Base-by-base conservation (phyloP, 2,888 invertebrate genomes). In the Drosophila mettleri region DNA sequence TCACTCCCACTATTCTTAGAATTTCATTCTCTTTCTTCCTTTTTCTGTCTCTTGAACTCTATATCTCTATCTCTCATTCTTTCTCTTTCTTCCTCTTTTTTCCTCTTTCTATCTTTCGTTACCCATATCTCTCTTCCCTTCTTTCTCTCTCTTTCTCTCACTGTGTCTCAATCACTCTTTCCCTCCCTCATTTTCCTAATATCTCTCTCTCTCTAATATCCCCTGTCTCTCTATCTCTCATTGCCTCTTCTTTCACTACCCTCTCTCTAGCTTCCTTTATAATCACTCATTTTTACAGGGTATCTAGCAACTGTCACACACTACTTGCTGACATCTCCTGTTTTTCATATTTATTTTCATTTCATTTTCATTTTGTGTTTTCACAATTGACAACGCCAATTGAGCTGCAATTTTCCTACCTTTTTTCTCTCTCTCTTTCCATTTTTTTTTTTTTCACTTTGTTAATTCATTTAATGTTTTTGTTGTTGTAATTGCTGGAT, bases 361-460 rank as follows among this genome's bases (percentile, higher is more conserved):
- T 39, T 20, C 18, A 39, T 38, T 63, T 70, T 52, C 62, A 51
- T 66, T 79, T 59, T 41, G 22, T 52, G 52, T 46, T 45, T 81
- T 69, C 58, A 38, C 65, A 57, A 64, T 66, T 60, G 69, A 62
- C 66, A 57, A 46, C 48, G 45, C 61, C 68, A 64, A 78, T 74
- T 79, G 51, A 74, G 78, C 68, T 74, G 63, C 41, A 20, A 74
- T 74, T 78, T 70, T 78, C 46, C 29, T 18, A 10, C 16, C 10
- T 20, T 20, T 20, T 12, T 12, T 7, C 3, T 24, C 24, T 5
- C 12, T 6, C 0, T 7, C 2, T 3, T 38, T 12, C 18, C 2
- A 7, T 14, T 14, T 16, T 27, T 12, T 7, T 2, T 22, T 22
- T 22, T 18, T 18, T 7, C 18, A 18, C 18, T 33, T 57, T 48